phyloP scores from a whole-genome alignment of 2,797 vertebrate genomes.

The Pangasius sanitwongsei region DNA sequence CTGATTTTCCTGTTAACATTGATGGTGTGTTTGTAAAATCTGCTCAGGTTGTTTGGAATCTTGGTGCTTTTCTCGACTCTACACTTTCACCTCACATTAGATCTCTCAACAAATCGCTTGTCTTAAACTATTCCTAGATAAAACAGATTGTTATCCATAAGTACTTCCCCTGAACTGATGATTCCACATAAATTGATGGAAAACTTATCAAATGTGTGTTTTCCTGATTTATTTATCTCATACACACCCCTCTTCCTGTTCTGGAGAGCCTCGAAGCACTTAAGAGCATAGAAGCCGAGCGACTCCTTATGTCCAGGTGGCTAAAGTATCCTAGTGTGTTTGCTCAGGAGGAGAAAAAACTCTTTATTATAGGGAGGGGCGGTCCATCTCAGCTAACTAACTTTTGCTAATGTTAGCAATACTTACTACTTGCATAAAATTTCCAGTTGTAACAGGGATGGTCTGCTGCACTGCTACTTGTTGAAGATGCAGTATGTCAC shows the following conservation, averaged over 20 bases:
- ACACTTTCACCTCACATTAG: background rate
- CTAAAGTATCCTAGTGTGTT: background rate
- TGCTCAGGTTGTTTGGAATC: background rate
- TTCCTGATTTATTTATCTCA: background rate
- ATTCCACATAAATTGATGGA: background rate
- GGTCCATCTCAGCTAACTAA: background rate
- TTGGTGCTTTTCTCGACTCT: background rate
- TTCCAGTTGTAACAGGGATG: background rate
- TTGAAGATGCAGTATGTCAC: background rate
- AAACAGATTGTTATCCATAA: background rate
- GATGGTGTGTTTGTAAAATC: background rate
- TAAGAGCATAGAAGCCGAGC: background rate
- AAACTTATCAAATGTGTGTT: background rate
- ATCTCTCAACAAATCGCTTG: background rate
- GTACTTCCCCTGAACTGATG: background rate
- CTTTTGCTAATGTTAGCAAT: background rate
- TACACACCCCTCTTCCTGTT: background rate
- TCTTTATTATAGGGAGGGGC: background rate
- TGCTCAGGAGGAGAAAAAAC: background rate
- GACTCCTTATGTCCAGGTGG: background rate
- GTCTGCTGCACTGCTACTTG: background rate
- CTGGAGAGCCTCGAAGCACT: background rate
- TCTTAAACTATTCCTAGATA: background rate
- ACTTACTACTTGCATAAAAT: background rate
- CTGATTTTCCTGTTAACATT: background rate